Evolutionary conservation across 2,797 vertebrate species (phyloP).

Genomic region (Macrochelys suwanniensis): DNA sequence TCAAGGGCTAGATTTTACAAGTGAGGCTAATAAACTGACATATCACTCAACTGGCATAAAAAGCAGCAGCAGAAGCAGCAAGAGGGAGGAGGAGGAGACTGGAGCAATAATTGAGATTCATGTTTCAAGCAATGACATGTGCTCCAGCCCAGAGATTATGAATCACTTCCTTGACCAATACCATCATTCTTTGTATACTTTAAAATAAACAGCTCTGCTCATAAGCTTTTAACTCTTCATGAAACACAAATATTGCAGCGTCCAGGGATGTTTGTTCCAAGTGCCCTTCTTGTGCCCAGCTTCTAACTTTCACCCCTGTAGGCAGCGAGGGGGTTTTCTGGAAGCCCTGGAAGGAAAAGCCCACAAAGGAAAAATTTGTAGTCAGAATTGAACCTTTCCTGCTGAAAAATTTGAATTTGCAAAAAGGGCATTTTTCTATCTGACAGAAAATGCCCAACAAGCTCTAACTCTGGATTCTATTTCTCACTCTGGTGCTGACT

Average conservation of each 20-base stretch:
- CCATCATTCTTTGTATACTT: neutral
- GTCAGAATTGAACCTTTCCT: neutral
- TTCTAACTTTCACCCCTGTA: neutral
- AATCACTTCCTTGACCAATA: neutral
- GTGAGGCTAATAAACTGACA: neutral
- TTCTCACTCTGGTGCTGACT: neutral
- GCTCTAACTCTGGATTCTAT: neutral
- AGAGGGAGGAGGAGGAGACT: neutral
- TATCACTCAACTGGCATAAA: neutral
- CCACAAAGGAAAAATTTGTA: neutral
- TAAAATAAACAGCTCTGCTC: constrained; percentile 11
- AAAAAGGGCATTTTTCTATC: neutral
- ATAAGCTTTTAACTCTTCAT: constrained; percentile 18
- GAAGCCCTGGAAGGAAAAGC: neutral
- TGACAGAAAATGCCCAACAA: neutral
- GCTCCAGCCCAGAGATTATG: neutral
- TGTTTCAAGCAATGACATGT: neutral
- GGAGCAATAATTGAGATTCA: neutral
- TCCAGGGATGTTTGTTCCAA: neutral
- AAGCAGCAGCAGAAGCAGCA: neutral
- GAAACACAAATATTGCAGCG: constrained; percentile 11
- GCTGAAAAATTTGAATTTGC: neutral
- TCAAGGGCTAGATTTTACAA: neutral
- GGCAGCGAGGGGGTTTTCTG: neutral
- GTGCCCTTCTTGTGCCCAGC: neutral